Conservation (phyloP, 2,888 invertebrate genomes). For the Tenthredo mesomela region DNA sequence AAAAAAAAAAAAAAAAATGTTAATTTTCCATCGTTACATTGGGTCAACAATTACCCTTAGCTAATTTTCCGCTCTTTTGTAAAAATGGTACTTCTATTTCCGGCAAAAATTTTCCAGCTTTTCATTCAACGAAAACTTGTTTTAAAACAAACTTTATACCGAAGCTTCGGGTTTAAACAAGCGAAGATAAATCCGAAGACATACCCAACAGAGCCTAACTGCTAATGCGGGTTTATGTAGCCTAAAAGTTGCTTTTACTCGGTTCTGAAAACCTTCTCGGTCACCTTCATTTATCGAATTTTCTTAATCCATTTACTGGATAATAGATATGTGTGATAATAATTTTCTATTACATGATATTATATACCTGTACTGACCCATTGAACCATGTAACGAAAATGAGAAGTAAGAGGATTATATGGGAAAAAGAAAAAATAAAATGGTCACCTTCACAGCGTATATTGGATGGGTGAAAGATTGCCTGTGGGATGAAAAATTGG, state of each 20-base stretch:
- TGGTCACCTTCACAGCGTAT: conserved; percentile 6
- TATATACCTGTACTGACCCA: background rate
- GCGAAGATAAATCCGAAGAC: background rate
- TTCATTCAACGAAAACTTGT: background rate
- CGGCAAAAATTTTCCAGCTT: background rate
- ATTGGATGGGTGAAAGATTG: conserved; percentile 24
- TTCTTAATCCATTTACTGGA: background rate
- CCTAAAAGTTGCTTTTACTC: background rate
- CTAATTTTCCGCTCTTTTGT: background rate
- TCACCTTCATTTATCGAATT: background rate
- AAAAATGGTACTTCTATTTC: background rate
- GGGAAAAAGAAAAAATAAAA: background rate
- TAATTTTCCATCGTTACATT: background rate
- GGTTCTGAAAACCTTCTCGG: background rate
- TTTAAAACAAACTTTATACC: background rate
- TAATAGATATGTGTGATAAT: background rate
- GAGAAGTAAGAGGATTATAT: conserved; percentile 11
- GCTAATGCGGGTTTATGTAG: conserved; percentile 4
- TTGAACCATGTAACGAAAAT: background rate
- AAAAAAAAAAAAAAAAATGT: background rate
- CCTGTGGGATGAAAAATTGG: conserved; percentile 34
- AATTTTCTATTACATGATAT: background rate
- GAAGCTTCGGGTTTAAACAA: background rate
- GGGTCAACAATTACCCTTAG: background rate
- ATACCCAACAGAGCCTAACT: background rate